These are phyloP conservation scores for Montifringilla adamsi DNA, from an alignment of 2,113 vertebrate species.

Conservation along the genomic window DNA sequence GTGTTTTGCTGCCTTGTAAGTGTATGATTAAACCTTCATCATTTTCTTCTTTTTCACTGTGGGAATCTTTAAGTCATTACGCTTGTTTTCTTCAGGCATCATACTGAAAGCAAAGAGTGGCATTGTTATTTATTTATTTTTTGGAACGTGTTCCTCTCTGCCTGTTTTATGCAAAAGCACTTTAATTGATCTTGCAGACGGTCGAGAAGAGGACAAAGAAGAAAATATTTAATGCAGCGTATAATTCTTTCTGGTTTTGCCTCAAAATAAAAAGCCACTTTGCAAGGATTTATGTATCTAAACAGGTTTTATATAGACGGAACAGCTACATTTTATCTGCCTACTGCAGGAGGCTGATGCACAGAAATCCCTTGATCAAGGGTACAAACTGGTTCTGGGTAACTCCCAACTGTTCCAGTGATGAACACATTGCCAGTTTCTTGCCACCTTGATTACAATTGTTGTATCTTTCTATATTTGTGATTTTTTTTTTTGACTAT, in stretches of 20 bases:
- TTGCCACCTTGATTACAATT: not conserved
- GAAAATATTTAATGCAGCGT: not conserved
- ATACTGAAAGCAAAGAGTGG: not conserved
- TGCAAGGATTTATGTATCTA: not conserved
- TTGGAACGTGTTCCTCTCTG: not conserved
- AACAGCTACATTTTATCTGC: constrained; percentile 22
- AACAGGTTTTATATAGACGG: not conserved
- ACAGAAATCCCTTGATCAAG: not conserved
- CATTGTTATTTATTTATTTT: not conserved
- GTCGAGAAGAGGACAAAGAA: not conserved
- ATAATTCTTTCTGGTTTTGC: constrained; percentile 2
- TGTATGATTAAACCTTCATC: not conserved
- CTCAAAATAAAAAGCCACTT: constrained; percentile 20
- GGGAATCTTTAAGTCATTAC: not conserved
- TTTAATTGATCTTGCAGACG: not conserved
- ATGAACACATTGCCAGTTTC: not conserved
- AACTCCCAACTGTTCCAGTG: not conserved
- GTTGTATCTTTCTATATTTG: not conserved
- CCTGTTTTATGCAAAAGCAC: not conserved
- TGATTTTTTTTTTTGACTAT: not conserved
- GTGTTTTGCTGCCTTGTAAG: not conserved
- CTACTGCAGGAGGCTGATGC: not conserved
- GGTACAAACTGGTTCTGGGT: not conserved
- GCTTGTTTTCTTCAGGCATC: not conserved
- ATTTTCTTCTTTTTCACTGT: not conserved